A percentile compares a stretch with the other conserved stretches of the same genome.
Evolutionary conservation across 2,113 vertebrate species (phyloP).

Genomic region (Apeltes quadracus): DNA sequence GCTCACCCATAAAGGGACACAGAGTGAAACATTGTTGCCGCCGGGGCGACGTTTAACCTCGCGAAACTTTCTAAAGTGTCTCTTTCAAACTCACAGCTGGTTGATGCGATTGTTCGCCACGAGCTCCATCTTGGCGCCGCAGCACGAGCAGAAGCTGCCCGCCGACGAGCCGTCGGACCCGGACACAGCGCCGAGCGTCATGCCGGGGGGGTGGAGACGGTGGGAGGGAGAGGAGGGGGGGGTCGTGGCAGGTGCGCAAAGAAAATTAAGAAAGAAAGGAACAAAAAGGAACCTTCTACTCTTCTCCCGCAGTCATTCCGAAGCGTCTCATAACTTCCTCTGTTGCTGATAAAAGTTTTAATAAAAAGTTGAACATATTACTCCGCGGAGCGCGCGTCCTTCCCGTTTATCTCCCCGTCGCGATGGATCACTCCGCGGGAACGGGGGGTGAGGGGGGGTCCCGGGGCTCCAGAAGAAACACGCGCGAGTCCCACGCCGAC

Average conservation of each 20-base stretch:
- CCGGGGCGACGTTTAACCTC: no score
- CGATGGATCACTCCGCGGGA: no score
- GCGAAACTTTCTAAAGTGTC: no score
- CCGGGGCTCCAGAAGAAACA: no score
- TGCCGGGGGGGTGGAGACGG: constrained; percentile 44
- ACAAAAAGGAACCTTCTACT: constrained; percentile 32
- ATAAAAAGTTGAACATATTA: background rate
- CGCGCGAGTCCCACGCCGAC: no score
- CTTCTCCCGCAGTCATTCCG: constrained; percentile 20
- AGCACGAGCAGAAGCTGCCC: constrained; percentile 80
- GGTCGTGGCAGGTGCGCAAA: constrained; percentile 29
- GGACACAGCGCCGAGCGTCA: constrained; percentile 82
- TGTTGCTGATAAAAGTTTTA: no score
- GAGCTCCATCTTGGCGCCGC: constrained; percentile 89
- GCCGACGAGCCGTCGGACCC: constrained; percentile 72
- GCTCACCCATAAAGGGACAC: constrained; percentile 31
- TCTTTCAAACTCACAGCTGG: constrained; percentile 88
- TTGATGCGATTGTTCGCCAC: constrained; percentile 91
- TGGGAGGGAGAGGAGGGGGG: background rate
- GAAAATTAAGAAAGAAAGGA: no score
- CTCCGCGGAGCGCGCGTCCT: background rate
- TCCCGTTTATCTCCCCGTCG: background rate
- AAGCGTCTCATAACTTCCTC: background rate
- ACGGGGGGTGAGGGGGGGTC: no score
- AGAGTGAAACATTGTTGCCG: background rate